Percentiles rank a stretch among this genome's conserved stretches.
Evolutionary conservation across 1,140 invertebrate genomes (phyloP).

Genomic region (Eurytemora carolleeae): DNA sequence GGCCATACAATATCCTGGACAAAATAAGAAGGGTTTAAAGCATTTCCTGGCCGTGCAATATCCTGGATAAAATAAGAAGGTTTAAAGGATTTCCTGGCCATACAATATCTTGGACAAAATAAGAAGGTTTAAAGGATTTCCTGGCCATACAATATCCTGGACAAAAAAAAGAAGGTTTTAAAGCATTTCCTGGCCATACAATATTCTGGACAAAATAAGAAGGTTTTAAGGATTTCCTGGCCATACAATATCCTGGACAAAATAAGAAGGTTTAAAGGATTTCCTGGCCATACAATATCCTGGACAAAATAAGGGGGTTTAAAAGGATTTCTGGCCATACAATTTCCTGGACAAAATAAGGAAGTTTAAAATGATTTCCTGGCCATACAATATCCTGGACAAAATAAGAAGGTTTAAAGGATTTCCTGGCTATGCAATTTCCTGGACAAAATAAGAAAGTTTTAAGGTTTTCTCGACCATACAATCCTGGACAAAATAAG

Average conservation of each 20-base stretch:
- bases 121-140: not conserved
- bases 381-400: not conserved
- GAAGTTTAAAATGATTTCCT: not conserved
- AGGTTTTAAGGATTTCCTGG: not conserved
- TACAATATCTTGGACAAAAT: not conserved
- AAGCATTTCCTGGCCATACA: not conserved
- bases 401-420: not conserved
- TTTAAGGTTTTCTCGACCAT: too few relatives aligned
- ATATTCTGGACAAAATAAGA: not conserved
- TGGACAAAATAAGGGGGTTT: not conserved
- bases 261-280: not conserved
- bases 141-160: not conserved
- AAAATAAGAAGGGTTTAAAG: too few relatives aligned
- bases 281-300: not conserved
- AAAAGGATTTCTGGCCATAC: not conserved
- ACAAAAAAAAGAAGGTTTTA: too few relatives aligned
- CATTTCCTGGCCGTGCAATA: not conserved
- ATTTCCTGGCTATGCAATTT: not conserved
- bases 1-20: slow-evolving; percentile 95
- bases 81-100: not conserved
- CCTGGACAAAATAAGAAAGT: too few relatives aligned
- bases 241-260: not conserved
- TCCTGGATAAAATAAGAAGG: not conserved
- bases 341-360: not conserved
- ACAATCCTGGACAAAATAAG: too few relatives aligned